These are phyloP conservation scores for Scaptodrosophila lebanonensis DNA, from an alignment of 1,140 invertebrate species.

Conservation along the genomic window DNA sequence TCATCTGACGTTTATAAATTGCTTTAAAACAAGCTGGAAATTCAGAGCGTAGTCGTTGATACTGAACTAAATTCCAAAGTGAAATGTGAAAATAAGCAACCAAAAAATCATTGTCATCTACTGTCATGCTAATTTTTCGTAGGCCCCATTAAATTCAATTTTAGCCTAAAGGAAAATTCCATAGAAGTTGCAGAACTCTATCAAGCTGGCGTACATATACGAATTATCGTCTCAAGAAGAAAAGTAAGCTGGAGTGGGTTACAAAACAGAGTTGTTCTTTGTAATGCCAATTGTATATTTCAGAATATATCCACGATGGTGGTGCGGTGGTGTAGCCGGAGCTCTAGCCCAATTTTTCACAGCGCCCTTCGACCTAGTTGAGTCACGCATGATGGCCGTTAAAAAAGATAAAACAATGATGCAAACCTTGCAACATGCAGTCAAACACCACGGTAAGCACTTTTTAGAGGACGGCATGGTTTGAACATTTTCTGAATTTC, in stretches of 20 bases:
- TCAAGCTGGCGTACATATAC: neutral
- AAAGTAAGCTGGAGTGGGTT: too few species aligned
- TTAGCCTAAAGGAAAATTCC: too few species aligned
- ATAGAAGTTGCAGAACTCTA: too few species aligned
- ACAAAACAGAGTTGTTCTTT: neutral
- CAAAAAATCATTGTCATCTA: too few species aligned
- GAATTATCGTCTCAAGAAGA: neutral
- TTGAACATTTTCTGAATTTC: neutral
- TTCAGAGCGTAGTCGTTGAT: too few species aligned
- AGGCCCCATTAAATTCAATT: too few species aligned
- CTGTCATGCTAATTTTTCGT: too few species aligned
- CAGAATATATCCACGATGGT: slow-evolving; percentile 43
- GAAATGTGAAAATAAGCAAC: too few species aligned
- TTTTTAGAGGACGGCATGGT: neutral
- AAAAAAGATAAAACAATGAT: slow-evolving; percentile 9
- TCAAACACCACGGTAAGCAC: slow-evolving; percentile 33
- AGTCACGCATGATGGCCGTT: slow-evolving; percentile 42
- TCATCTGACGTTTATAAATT: too few species aligned
- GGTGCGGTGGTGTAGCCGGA: slow-evolving; percentile 47
- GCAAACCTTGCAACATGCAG: neutral
- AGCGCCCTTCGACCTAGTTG: slow-evolving; percentile 43
- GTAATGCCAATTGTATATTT: neutral
- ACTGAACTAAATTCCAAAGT: too few species aligned
- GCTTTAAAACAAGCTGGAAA: too few species aligned
- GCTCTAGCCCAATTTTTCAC: slow-evolving; percentile 19